Conservation (phyloP, 1,140 invertebrate genomes). For the Gryllus bimaculatus region DNA sequence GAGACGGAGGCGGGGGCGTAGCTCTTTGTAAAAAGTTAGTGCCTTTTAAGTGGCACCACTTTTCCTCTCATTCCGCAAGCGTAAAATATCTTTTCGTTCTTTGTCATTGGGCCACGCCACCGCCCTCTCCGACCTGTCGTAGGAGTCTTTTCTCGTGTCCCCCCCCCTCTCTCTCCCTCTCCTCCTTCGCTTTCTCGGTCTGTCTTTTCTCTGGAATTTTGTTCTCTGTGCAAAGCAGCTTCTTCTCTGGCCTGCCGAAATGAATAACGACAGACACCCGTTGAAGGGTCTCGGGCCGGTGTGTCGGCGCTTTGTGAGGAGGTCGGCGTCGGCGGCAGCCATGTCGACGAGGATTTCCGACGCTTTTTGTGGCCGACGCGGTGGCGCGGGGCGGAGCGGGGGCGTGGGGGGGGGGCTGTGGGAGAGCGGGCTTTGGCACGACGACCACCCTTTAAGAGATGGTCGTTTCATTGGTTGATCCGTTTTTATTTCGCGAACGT, state of each 20-base stretch:
- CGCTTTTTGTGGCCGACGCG: not conserved
- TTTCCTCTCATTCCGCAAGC: not conserved
- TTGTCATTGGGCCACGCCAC: not conserved
- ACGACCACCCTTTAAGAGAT: not conserved
- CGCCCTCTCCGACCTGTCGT: too few relatives aligned
- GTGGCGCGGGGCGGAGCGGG: too few relatives aligned
- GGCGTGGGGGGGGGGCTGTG: too few relatives aligned
- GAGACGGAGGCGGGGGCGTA: too few relatives aligned
- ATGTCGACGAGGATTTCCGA: not conserved
- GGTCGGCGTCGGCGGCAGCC: not conserved
- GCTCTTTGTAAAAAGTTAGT: not conserved
- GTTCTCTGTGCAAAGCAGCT: not conserved
- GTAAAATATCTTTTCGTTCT: constrained; percentile 1
- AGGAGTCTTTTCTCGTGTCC: not conserved
- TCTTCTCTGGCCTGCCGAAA: not conserved
- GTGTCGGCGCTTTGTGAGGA: not conserved
- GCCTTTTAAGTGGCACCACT: not conserved
- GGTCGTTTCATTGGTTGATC: not conserved
- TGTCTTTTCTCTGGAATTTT: not conserved
- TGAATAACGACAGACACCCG: not conserved
- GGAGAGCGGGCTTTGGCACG: too few relatives aligned
- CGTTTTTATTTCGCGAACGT: too few relatives aligned
- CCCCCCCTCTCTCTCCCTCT: not conserved
- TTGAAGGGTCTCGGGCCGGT: not conserved
- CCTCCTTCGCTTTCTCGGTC: not conserved